Conservation (phyloP, 2,113 vertebrate species). For the Motacilla alba region DNA sequence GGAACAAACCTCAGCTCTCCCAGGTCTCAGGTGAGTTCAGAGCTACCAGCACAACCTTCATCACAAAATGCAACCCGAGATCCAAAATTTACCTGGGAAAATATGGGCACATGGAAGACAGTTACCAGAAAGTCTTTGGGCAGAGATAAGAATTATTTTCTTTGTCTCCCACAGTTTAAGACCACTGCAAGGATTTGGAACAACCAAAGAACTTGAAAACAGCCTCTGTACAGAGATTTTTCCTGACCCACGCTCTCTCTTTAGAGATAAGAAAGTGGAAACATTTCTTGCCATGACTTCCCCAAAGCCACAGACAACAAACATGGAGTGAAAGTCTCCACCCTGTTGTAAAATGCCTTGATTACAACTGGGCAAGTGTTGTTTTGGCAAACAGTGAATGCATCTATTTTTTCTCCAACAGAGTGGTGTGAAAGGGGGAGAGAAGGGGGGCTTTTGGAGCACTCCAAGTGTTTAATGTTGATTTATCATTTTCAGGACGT, state of each 20-base stretch:
- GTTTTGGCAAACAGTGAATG: conserved; percentile 34
- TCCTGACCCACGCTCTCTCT: background rate
- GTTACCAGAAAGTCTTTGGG: background rate
- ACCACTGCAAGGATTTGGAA: background rate
- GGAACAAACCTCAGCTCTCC: background rate
- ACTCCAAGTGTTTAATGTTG: background rate
- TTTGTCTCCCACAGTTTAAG: background rate
- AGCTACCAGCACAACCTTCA: background rate
- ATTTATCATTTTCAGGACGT: background rate
- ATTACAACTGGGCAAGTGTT: conserved; percentile 33
- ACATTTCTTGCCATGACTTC: background rate
- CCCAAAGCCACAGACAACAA: background rate
- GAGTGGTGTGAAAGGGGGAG: background rate
- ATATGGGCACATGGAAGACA: background rate
- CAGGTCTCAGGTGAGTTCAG: background rate
- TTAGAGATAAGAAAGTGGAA: background rate
- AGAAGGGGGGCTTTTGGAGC: background rate
- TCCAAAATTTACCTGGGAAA: background rate
- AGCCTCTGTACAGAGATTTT: background rate
- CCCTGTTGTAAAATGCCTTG: background rate
- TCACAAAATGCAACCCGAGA: background rate
- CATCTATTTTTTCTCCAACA: background rate
- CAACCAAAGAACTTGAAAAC: background rate
- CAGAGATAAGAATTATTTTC: background rate
- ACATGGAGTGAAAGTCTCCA: background rate